Base-by-base conservation (phyloP, 1,140 invertebrate genomes). In the Cydia strobilella region DNA sequence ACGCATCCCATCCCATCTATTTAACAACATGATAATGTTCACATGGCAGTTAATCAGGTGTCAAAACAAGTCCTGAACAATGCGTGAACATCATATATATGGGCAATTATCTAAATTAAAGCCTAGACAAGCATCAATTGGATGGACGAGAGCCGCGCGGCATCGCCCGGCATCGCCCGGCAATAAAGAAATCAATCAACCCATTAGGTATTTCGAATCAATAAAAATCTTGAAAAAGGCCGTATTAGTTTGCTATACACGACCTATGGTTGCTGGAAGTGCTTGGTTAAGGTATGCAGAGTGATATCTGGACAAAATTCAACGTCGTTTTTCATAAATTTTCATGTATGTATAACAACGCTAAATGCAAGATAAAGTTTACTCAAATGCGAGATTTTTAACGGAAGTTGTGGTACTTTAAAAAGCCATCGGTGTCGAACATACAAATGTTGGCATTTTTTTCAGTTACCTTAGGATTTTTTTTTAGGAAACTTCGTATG, bases 151-250 rank as follows among this genome's bases (percentile, higher is more conserved):
- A 81, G 82, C 20, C 82, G 79, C 84, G 78, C 35, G 35, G 81
- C 84, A 82, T 84, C 85, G 83, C 80, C 76, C 35, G 35, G 81
- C 84, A 82, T 84, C 85, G 83, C 80, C 76, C 75, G 82, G 86
- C 89, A 90, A 90, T 91, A 92, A 92, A 91, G 89, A 92, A 91
- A 92, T 91, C 89, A 90, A 92, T 92, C 90, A 90, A 83, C 75
- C 80, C 83, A 90, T 91, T 91, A 90, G 90, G 88, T 91, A 90
- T 91, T 91, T 90, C 88, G 87, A 92, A 92, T 91, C 90, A 90
- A 92, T 92, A 91, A 92, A 91, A 90, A 69, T 69, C 65, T 89
- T 82, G 83, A 82, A 85, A 89, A 90, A 88, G 84, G 81, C 85
- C 79, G 84, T 90, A 85, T 86, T 84, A 77, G 76, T 84, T 85